A percentile compares a stretch with the other conserved stretches of the same genome.
phyloP scores from a whole-genome alignment of 2,797 vertebrate species.

The Zalophus californianus region DNA sequence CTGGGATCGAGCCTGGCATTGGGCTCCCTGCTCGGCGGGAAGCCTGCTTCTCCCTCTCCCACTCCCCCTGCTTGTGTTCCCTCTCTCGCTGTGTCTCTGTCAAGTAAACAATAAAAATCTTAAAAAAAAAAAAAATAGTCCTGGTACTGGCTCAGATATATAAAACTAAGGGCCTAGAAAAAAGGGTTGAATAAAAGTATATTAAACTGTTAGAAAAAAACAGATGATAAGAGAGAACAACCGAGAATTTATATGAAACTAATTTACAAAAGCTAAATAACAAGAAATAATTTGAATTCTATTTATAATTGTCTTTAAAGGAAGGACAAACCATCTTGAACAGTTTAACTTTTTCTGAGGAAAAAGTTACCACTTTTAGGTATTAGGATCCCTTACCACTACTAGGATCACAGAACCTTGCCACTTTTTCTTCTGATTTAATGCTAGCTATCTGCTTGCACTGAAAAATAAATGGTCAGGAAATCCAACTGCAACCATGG shows the following conservation, averaged over 20 bases:
- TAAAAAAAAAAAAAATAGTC: neutral
- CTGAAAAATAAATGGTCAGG: neutral
- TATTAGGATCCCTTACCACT: neutral
- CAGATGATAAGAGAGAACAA: neutral
- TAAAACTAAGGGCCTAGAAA: neutral
- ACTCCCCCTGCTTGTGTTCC: too few relatives aligned
- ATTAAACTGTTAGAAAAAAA: slow-evolving; percentile 44
- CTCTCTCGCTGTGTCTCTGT: too few relatives aligned
- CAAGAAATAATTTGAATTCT: slow-evolving; percentile 1
- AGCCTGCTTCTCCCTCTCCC: too few relatives aligned
- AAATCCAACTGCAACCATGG: neutral
- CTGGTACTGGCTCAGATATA: neutral
- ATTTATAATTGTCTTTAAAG: slow-evolving; percentile 23
- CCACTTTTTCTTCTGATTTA: neutral
- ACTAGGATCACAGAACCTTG: neutral
- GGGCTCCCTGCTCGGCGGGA: too few relatives aligned
- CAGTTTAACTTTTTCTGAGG: neutral
- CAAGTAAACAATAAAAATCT: too few relatives aligned
- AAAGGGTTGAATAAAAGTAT: neutral
- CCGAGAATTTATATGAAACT: slow-evolving; percentile 10
- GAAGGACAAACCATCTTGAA: slow-evolving; percentile 16
- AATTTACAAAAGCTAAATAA: slow-evolving; percentile 45
- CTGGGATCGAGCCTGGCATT: too few relatives aligned
- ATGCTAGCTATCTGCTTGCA: neutral
- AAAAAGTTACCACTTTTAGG: neutral